These are phyloP conservation scores for Omphaloscelis lunosa DNA, from an alignment of 2,888 invertebrate species.

Conservation along the genomic window DNA sequence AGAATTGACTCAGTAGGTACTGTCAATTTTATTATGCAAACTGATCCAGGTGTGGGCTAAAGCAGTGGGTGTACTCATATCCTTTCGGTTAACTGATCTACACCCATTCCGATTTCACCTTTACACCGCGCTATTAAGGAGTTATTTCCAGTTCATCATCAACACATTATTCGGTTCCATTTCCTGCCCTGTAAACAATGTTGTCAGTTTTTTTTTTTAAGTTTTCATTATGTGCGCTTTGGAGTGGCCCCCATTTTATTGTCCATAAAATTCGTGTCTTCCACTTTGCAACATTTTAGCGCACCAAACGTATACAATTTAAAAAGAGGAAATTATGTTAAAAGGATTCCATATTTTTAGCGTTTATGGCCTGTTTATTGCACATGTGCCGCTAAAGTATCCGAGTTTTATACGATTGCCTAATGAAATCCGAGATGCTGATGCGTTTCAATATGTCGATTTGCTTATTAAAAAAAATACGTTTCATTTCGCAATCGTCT, in stretches of 20 bases:
- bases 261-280: constrained; percentile 39
- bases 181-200: constrained; percentile 36
- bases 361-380: constrained; percentile 76
- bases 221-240: constrained; percentile 28
- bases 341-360: constrained; percentile 73
- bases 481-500: constrained; percentile 77
- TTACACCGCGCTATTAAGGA: constrained; percentile 31
- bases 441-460: constrained; percentile 70
- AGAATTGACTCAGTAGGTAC: constrained; percentile 30
- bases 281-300: constrained; percentile 65
- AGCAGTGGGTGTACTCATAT: constrained; percentile 65
- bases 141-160: constrained; percentile 41
- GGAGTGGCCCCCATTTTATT: constrained; percentile 53
- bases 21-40: constrained; percentile 56
- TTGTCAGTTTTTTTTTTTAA: constrained; percentile 44
- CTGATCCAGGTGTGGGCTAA: constrained; percentile 63
- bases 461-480: constrained; percentile 81
- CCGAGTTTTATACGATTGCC: constrained; percentile 72
- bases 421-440: constrained; percentile 79
- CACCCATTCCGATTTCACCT: constrained; percentile 50
- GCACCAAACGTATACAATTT: constrained; percentile 64
- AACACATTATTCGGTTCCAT: constrained; percentile 29
- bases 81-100: constrained; percentile 55
- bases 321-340: constrained; percentile 73
- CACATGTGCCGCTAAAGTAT: constrained; percentile 70